Evolutionary conservation across 1,140 invertebrate species (phyloP).

Genomic region (Telenomus remus): DNA sequence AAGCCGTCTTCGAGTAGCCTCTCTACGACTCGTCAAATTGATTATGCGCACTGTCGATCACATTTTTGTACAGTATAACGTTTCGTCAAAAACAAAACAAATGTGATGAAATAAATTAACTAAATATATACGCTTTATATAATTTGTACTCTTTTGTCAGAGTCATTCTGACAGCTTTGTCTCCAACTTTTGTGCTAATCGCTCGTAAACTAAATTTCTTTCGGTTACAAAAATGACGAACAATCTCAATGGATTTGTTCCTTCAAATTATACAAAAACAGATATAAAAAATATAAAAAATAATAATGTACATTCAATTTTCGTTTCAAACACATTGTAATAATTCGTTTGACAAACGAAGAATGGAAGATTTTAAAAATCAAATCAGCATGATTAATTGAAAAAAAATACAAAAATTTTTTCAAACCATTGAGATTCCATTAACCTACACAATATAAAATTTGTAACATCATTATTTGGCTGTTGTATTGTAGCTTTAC

Average conservation of each 20-base stretch:
- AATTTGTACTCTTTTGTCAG: slow-evolving; percentile 36
- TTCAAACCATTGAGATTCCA: slow-evolving; percentile 19
- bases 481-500: slow-evolving; percentile 25
- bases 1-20: slow-evolving; percentile 22
- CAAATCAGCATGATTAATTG: slow-evolving; percentile 5
- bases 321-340: no score
- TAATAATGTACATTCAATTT: no score
- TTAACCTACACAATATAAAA: slow-evolving; percentile 28
- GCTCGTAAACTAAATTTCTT: slow-evolving; percentile 1
- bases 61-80: slow-evolving; percentile 7
- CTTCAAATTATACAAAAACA: no score
- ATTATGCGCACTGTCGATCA: slow-evolving; percentile 18
- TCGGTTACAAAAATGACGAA: background rate
- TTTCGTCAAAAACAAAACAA: slow-evolving; percentile 12
- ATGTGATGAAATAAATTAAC: slow-evolving; percentile 23
- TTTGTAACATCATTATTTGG: slow-evolving; percentile 48
- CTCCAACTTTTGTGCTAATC: slow-evolving; percentile 12
- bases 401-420: slow-evolving; percentile 7
- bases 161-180: slow-evolving; percentile 21
- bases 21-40: slow-evolving; percentile 12
- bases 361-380: background rate
- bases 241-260: background rate
- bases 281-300: no score
- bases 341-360: no score
- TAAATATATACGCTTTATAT: slow-evolving; percentile 16